Conservation (phyloP, 2,113 vertebrate genomes). For the Sminthopsis crassicaudata region DNA sequence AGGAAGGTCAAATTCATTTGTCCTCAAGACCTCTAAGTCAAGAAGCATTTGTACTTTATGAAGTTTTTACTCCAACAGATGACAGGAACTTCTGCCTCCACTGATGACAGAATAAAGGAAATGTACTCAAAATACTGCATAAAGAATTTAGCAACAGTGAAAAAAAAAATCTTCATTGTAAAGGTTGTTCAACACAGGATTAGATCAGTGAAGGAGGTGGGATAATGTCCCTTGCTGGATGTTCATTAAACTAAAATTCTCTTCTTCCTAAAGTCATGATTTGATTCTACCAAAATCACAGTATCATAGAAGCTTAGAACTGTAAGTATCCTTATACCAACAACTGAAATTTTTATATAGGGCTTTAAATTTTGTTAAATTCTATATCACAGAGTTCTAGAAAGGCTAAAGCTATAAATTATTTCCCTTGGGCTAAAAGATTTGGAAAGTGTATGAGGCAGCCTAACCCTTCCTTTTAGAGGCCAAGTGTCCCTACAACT, state of each 20-base stretch:
- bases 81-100: not conserved
- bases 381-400: not conserved
- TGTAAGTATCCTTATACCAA: not conserved
- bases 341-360: not conserved
- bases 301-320: not conserved
- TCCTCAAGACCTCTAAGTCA: not conserved
- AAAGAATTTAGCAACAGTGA: not conserved
- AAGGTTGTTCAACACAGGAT: not conserved
- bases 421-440: not conserved
- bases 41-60: not conserved
- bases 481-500: not conserved
- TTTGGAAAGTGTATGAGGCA: not conserved
- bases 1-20: not conserved
- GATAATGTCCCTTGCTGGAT: not conserved
- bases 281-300: not conserved
- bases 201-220: not conserved
- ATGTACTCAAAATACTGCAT: not conserved
- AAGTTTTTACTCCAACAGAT: not conserved
- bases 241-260: not conserved
- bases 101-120: not conserved
- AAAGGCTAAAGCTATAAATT: not conserved
- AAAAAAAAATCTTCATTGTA: not conserved
- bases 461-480: not conserved
- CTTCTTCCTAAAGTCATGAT: not conserved
- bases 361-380: not conserved